Base-by-base conservation (phyloP, 2,888 invertebrate species). In the Empis stercorea region DNA sequence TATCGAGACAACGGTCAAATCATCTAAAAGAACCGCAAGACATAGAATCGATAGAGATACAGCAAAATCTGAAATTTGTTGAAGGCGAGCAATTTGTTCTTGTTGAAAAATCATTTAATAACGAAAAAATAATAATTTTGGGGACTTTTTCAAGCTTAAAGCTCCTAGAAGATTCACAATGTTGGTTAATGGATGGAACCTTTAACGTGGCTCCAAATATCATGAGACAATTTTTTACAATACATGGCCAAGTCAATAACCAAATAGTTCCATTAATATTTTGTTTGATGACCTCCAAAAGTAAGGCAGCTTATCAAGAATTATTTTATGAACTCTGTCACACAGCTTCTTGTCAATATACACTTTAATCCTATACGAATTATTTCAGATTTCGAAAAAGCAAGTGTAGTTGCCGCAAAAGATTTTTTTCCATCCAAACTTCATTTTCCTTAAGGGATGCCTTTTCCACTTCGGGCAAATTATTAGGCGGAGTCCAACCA, bases 121-220 rank as follows among this genome's bases (percentile, higher is more conserved):
- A 27, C 14, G 40, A 44, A 40, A 44, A 39, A 41, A 48, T 41
- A 36, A 48, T 48, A 30, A 44, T 44, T 42, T 48, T 48, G 30
- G 45, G 45, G 37, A 45, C 45, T 30, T 43, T 43, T 45, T 38
- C 34, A 15, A 38, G 38, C 39, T 43, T 48, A 13, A 48, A 48
- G 37, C 16, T 34, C 23, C 45, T 45, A 38, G 37, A 38, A 27
- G 45, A 48, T 34, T 23, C 43, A 43, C 41, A 44, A 30, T 47
- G 47, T 30, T 47, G 17, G 36, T 42, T 47, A 32, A 41, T 41
- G 40, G 44, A 47, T 45, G 45, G 42, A 38, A 45, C 45, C 20
- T 45, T 44, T 41, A 38, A 48, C 41, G 34, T 48, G 23, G 44
- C 44, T 40, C 41, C 43, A 42, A 27, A 14, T 42, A 48, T 48